phyloP scores from a whole-genome alignment of 2,888 invertebrate genomes.

The Nebria salina region DNA sequence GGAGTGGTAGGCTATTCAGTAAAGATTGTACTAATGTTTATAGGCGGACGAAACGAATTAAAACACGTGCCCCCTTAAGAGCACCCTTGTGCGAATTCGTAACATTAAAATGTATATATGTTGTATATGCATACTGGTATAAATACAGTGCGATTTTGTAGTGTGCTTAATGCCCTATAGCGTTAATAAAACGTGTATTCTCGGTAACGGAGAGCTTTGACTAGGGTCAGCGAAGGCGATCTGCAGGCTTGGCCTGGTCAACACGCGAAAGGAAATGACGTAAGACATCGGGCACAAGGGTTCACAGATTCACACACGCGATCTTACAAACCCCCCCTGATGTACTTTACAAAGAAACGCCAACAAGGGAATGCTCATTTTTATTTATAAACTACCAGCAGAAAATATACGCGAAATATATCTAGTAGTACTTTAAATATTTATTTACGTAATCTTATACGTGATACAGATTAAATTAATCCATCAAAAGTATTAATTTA shows the following conservation, averaged over 20 bases:
- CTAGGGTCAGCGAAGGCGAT: constrained; percentile 3
- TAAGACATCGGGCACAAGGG: constrained; percentile 12
- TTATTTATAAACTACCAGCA: too few species aligned
- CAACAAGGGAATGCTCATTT: too few species aligned
- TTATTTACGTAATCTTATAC: too few species aligned
- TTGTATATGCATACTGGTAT: background rate
- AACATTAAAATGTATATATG: background rate
- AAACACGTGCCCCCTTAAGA: background rate
- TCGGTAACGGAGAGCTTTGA: background rate
- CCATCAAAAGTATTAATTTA: too few species aligned
- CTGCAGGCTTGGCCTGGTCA: background rate
- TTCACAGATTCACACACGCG: background rate
- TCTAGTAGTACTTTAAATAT: too few species aligned
- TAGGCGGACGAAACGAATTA: background rate
- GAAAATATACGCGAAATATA: too few species aligned
- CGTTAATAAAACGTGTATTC: background rate
- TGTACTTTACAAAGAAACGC: background rate
- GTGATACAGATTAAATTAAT: too few species aligned
- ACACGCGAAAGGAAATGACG: constrained; percentile 37
- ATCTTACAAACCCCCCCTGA: background rate
- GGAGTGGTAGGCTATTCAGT: too few species aligned
- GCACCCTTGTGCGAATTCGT: background rate
- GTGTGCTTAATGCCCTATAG: too few species aligned
- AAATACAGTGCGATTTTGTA: too few species aligned
- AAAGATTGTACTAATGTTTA: background rate